Base-by-base conservation (phyloP, 2,888 invertebrate genomes). In the Apamea anceps region DNA sequence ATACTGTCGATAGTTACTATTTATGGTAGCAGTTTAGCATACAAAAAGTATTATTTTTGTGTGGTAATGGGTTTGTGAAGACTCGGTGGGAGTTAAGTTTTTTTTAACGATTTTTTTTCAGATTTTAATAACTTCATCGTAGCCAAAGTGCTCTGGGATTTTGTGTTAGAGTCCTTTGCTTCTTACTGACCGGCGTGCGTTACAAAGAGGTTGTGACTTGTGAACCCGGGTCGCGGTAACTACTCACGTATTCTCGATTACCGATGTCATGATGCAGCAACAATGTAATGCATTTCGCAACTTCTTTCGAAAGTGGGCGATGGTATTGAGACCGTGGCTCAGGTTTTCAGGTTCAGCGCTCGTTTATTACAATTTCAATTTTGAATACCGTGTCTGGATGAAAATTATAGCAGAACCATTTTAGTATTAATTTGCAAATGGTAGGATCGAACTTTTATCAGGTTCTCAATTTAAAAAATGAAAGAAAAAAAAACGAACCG, bases 1-100 rank as follows among this genome's bases (percentile, higher is more conserved):
- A 60, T 28, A 73, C 63, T 77, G 75, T 70, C 73, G 75, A 73
- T 85, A 84, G 32, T 75, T 18, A 48, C 65, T 85, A 77, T 85
- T 87, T 80, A 80, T 77, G 63, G 77, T 12, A 70, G 21, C 28
- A 73, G 66, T 77, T 80, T 86, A 79, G 73, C 79, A 72, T 80
- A 65, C 51, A 48, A 63, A 77, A 80, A 75, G 62, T 72, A 66
- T 84, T 77, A 73, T 79, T 83, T 86, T 86, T 74, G 68, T 57
- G 32, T 75, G 67, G 13, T 60, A 75, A 77, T 75, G 71, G 48
- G 51, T 72, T 67, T 74, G n/a, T 18, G 45, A 70, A 81, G 60
- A 68, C 57, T 63, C n/a, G n/a, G n/a, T 37, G 10, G n/a, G 15
- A 48, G 48, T 37, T 1, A 48, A 37, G 21, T 68, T 68, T 54